These are phyloP conservation scores for Notothenia coriiceps DNA, from an alignment of 2,113 vertebrate genomes.

Conservation along the genomic window DNA sequence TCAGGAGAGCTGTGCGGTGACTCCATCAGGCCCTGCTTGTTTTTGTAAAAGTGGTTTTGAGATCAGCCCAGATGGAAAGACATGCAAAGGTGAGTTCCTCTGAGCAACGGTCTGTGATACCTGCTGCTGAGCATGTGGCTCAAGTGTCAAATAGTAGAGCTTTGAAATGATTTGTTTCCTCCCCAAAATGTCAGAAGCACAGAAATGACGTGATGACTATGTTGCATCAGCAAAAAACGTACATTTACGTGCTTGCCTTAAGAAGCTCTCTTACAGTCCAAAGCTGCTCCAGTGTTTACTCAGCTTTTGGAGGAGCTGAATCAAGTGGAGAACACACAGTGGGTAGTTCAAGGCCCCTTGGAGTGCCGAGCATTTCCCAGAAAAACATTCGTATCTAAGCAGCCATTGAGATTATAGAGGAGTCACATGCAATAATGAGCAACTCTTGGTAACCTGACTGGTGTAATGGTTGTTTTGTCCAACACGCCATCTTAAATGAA, in stretches of 20 bases:
- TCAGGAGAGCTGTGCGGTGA: slow-evolving; percentile 91
- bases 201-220: not conserved
- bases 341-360: slow-evolving; percentile 14
- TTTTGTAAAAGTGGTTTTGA: slow-evolving; percentile 94
- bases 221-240: slow-evolving; percentile 4
- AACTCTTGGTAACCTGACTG: not conserved
- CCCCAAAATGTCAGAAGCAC: not conserved
- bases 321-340: slow-evolving; percentile 10
- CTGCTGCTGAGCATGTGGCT: not conserved
- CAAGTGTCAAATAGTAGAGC: not conserved
- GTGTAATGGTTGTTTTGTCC: slow-evolving; percentile 11
- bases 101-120: not conserved
- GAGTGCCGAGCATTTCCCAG: slow-evolving; percentile 18
- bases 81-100: slow-evolving; percentile 90
- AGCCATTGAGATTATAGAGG: not conserved
- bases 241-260: not conserved
- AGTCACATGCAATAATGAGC: slow-evolving; percentile 1
- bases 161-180: not conserved
- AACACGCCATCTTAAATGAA: slow-evolving; percentile 3
- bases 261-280: not conserved
- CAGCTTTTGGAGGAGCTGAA: slow-evolving; percentile 18
- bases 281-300: slow-evolving; percentile 20
- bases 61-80: slow-evolving; percentile 88
- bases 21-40: slow-evolving; percentile 86
- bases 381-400: slow-evolving; percentile 13